Evolutionary conservation across 2,888 invertebrate species (phyloP), one percentile per base, ranked within the genome.

Genomic region (Drosophila leonis): DNA sequence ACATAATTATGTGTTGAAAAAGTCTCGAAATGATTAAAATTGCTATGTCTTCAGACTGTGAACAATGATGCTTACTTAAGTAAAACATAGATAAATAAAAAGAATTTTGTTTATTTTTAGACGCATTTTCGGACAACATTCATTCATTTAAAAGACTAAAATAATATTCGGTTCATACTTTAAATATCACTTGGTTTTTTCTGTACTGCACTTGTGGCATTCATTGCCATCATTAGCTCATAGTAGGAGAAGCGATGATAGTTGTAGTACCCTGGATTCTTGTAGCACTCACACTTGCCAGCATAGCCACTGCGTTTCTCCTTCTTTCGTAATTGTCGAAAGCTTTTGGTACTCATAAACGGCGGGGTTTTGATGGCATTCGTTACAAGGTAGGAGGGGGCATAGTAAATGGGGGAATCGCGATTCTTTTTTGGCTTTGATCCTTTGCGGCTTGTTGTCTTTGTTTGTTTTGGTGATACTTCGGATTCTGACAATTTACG

Each of bases 201-300:
- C 51, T 27, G 29, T 31, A 35, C 41, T 59, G 27, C 57, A 78
- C 18, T 54, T 42, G 18, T 6, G 7, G 31, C 55, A 69, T 64
- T 51, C 6, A 39, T 37, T 0, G 63, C 31, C 7, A 33, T 44
- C 37, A 56, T 49, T 0, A 80, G 37, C 12, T 73, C 69, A 8
- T 57, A 61, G 37, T 46, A 72, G 13, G 83, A 80, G 48, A 15
- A 80, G 0, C 69, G 65, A 54, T 77, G 74, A 41, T 76, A 68
- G 24, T 63, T 55, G 6, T 42, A 69, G 18, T 31, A 56, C 12
- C 68, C 69, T 0, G 67, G 67, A 37, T 68, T 67, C 56, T 68
- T 68, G 39, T 68, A 66, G 2, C n/a, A 20, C 4, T 48, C 55
- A 24, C 52, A 41, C n/a, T 57, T 63, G 27, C 33, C 37, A 24